Conservation (phyloP, 2,797 vertebrate species). For the Microctenopoma stevenorrisi region DNA sequence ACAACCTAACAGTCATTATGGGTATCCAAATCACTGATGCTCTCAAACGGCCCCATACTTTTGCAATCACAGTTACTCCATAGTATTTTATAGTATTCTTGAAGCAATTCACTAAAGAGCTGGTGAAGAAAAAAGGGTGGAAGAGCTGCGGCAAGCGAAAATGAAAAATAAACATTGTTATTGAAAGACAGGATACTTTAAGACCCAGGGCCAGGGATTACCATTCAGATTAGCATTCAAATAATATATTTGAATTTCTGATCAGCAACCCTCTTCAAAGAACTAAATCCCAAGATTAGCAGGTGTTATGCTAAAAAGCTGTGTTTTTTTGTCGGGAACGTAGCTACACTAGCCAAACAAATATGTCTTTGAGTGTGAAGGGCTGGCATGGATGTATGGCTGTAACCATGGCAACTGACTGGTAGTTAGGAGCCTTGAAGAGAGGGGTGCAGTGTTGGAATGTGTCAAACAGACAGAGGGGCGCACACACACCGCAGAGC, state of each 20-base stretch:
- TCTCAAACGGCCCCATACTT: constrained; percentile 43
- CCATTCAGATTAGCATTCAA: constrained; percentile 90
- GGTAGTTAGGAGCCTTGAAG: constrained; percentile 77
- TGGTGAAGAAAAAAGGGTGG: constrained; percentile 5
- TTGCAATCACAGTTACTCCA: constrained; percentile 42
- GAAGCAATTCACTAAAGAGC: constrained; percentile 36
- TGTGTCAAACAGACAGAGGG: constrained; percentile 82
- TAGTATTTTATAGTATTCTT: constrained; percentile 37
- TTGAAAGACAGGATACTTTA: constrained; percentile 85
- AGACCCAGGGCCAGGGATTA: constrained; percentile 88
- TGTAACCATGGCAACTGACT: constrained; percentile 89
- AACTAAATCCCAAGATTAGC: constrained; percentile 88
- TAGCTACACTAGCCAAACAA: constrained; percentile 94
- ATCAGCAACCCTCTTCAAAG: constrained; percentile 87
- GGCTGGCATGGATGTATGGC: constrained; percentile 89
- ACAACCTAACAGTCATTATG: constrained; percentile 2
- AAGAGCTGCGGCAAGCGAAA: constrained; percentile 33
- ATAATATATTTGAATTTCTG: constrained; percentile 93
- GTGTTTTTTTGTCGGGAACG: constrained; percentile 84
- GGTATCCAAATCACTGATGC: constrained; percentile 26
- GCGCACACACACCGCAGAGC: constrained; percentile 76
- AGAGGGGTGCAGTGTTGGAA: constrained; percentile 81
- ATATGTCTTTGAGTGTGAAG: constrained; percentile 93
- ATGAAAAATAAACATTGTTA: constrained; percentile 86
- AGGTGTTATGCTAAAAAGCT: constrained; percentile 90